Conservation (phyloP, 2,888 invertebrate genomes). For the Lithophane leautieri region DNA sequence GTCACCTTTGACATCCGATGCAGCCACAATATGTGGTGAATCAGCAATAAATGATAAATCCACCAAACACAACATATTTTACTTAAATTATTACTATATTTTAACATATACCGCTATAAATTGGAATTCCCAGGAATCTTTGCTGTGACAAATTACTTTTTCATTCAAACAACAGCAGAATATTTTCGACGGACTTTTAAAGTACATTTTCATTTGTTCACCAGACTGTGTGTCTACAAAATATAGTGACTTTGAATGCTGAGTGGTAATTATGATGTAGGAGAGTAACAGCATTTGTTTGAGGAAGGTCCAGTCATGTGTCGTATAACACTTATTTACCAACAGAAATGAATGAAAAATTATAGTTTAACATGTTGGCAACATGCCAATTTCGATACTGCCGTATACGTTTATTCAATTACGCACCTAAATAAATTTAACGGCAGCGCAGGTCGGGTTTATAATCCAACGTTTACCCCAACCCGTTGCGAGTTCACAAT, state of each 20-base stretch:
- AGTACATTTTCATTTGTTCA: slow-evolving; percentile 56
- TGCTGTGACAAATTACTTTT: slow-evolving; percentile 18
- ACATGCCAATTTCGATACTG: slow-evolving; percentile 13
- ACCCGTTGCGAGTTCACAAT: slow-evolving; percentile 72
- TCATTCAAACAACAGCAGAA: slow-evolving; percentile 27
- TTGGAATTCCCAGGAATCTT: slow-evolving; percentile 10
- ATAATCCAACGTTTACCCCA: slow-evolving; percentile 60
- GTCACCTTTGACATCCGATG: slow-evolving; percentile 36
- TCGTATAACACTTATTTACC: slow-evolving; percentile 2
- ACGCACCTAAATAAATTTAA: slow-evolving; percentile 60
- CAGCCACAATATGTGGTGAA: slow-evolving; percentile 33
- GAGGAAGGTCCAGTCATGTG: slow-evolving; percentile 18
- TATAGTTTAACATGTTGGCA: slow-evolving; percentile 29
- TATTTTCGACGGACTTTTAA: slow-evolving; percentile 23
- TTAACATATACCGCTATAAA: neutral
- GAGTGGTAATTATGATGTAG: slow-evolving; percentile 45
- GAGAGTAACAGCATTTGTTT: slow-evolving; percentile 20
- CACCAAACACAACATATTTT: slow-evolving; percentile 18
- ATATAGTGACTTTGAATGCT: slow-evolving; percentile 25
- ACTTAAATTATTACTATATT: slow-evolving; percentile 15
- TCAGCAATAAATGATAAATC: slow-evolving; percentile 20
- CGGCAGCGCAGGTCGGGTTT: slow-evolving; percentile 61
- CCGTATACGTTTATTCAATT: slow-evolving; percentile 57
- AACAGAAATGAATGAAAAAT: slow-evolving; percentile 37
- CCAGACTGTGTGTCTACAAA: slow-evolving; percentile 53